phyloP scores from a whole-genome alignment of 1,140 invertebrate species.

The Coenobita brevimanus region DNA sequence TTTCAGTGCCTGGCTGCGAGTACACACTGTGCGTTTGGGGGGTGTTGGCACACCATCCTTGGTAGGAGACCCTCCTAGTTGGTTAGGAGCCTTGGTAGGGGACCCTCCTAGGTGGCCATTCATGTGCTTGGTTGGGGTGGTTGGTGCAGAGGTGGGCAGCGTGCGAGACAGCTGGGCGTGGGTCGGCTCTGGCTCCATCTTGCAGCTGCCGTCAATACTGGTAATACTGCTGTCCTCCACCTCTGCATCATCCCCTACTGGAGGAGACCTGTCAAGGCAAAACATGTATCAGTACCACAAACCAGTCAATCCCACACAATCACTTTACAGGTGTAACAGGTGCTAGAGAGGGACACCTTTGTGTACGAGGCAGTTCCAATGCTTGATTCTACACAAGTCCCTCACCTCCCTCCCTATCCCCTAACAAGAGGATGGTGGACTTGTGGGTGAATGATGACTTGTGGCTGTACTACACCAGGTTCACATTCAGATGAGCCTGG shows the following conservation, averaged over 20 bases:
- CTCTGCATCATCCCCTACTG: conserved; percentile 55
- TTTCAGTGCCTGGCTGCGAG: conserved; percentile 53
- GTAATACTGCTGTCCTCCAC: conserved; percentile 30
- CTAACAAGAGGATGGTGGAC: no score
- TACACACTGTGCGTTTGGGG: conserved; percentile 49
- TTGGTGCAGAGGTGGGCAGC: conserved; percentile 20
- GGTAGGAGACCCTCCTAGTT: no score
- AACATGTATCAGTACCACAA: neutral
- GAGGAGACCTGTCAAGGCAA: conserved; percentile 43
- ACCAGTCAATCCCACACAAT: neutral
- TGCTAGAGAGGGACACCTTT: no score
- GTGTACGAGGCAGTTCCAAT: no score
- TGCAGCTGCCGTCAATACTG: conserved; percentile 6
- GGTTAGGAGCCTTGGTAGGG: neutral
- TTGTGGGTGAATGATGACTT: no score
- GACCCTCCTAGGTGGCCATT: conserved; percentile 20
- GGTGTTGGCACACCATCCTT: no score
- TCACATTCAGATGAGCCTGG: no score
- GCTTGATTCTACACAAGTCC: no score
- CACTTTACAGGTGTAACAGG: neutral
- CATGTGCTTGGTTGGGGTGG: conserved; percentile 15
- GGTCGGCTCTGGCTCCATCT: conserved; percentile 13
- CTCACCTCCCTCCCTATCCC: no score
- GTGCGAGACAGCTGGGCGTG: conserved; percentile 40
- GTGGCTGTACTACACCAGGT: no score